These are phyloP conservation scores for Oegoconia quadripuncta DNA, from an alignment of 2,888 invertebrate species.

Conservation along the genomic window DNA sequence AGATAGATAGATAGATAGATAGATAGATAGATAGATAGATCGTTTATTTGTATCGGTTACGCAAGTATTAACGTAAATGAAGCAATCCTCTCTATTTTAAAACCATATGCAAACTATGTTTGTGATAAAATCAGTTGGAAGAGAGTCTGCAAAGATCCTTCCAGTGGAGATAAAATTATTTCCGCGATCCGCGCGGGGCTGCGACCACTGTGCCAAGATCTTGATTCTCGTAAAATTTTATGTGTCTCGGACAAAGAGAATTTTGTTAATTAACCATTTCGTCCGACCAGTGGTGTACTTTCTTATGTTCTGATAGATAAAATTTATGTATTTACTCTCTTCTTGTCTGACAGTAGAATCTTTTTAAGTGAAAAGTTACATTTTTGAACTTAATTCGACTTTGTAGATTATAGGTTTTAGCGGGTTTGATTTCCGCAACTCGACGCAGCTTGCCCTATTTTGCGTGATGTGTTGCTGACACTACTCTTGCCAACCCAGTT, in stretches of 20 bases:
- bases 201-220: slow-evolving; percentile 54
- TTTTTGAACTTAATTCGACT: no score
- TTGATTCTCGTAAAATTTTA: slow-evolving; percentile 78
- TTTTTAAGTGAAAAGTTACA: no score
- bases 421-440: no score
- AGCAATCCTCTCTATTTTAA: no score
- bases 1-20: no score
- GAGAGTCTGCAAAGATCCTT: neutral
- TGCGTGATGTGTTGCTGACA: no score
- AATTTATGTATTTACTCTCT: slow-evolving; percentile 38
- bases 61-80: no score
- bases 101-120: neutral
- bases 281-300: slow-evolving; percentile 45
- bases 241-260: slow-evolving; percentile 75
- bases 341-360: slow-evolving; percentile 54
- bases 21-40: no score
- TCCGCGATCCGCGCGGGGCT: slow-evolving; percentile 37
- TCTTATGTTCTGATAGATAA: slow-evolving; percentile 64
- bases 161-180: slow-evolving; percentile 9
- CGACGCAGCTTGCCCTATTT: no score
- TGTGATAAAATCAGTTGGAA: neutral
- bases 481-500: no score
- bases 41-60: no score
- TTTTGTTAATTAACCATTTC: slow-evolving; percentile 74
- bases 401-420: no score